These are phyloP conservation scores for Drosophila anomelani DNA, from an alignment of 2,888 invertebrate species.

Conservation along the genomic window DNA sequence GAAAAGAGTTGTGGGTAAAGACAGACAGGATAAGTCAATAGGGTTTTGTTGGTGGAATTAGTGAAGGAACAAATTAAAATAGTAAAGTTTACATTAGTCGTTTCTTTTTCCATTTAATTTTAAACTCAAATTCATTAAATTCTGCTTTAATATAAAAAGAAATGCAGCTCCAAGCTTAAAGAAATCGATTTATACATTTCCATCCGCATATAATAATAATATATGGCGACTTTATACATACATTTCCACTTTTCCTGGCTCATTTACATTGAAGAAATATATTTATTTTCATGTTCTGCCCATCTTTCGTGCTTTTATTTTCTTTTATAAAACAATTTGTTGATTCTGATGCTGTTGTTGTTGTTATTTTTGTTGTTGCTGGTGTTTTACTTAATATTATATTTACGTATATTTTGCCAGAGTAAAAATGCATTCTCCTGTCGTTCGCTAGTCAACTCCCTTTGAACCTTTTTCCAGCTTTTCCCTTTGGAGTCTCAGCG, in stretches of 20 bases:
- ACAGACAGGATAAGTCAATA: slow-evolving; percentile 1
- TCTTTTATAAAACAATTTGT: slow-evolving; percentile 47
- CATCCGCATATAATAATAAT: background rate
- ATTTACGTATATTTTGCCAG: slow-evolving; percentile 60
- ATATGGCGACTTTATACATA: background rate
- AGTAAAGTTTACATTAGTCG: too few species aligned
- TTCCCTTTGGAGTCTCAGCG: slow-evolving; percentile 18
- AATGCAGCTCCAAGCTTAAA: background rate
- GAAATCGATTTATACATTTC: background rate
- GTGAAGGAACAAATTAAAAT: background rate
- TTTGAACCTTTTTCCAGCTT: slow-evolving; percentile 11
- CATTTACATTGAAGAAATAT: slow-evolving; percentile 11
- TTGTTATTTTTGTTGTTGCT: slow-evolving; percentile 17
- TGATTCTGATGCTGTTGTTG: slow-evolving; percentile 29
- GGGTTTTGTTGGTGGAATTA: background rate
- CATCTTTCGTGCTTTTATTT: slow-evolving; percentile 17
- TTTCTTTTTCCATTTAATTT: background rate
- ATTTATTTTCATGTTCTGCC: slow-evolving; percentile 11
- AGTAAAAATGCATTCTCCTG: slow-evolving; percentile 58
- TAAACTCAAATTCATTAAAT: background rate
- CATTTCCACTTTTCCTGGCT: background rate
- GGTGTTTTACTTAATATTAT: slow-evolving; percentile 64
- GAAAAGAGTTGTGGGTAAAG: background rate
- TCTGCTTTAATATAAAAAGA: background rate
- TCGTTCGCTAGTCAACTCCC: slow-evolving; percentile 34